Evolutionary conservation across 2,888 invertebrate genomes (phyloP).

Genomic region (Acrobasis consociella): DNA sequence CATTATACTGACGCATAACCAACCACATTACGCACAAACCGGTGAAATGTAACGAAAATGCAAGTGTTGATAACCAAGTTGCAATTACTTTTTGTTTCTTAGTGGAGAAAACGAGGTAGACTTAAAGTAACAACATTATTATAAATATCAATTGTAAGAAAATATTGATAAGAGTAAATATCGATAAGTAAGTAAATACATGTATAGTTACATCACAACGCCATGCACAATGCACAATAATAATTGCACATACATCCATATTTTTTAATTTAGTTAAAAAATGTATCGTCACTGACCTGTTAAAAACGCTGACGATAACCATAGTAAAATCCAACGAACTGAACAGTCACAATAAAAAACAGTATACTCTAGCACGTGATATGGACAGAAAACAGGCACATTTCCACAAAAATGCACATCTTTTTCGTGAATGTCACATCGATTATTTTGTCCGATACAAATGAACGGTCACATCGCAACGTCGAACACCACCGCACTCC

Average conservation of each 20-base stretch:
- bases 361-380: conserved; percentile 57
- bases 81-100: conserved; percentile 19
- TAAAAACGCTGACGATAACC: conserved; percentile 81
- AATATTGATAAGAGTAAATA: neutral
- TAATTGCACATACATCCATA: neutral
- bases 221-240: conserved; percentile 23
- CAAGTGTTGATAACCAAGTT: neutral
- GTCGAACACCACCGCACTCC: conserved; percentile 48
- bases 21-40: conserved; percentile 4
- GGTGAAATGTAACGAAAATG: neutral
- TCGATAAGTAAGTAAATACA: neutral
- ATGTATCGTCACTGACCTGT: conserved; percentile 63
- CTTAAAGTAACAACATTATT: neutral
- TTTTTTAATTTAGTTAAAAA: neutral
- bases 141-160: neutral
- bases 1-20: conserved; percentile 2
- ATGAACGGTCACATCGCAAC: conserved; percentile 51
- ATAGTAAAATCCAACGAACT: conserved; percentile 72
- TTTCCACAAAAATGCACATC: conserved; percentile 69
- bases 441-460: conserved; percentile 45
- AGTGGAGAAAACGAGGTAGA: neutral
- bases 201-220: neutral
- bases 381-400: conserved; percentile 59
- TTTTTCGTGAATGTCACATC: conserved; percentile 50
- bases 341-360: conserved; percentile 41